Conservation (phyloP, 2,113 vertebrate genomes). For the Anolis sagrei region DNA sequence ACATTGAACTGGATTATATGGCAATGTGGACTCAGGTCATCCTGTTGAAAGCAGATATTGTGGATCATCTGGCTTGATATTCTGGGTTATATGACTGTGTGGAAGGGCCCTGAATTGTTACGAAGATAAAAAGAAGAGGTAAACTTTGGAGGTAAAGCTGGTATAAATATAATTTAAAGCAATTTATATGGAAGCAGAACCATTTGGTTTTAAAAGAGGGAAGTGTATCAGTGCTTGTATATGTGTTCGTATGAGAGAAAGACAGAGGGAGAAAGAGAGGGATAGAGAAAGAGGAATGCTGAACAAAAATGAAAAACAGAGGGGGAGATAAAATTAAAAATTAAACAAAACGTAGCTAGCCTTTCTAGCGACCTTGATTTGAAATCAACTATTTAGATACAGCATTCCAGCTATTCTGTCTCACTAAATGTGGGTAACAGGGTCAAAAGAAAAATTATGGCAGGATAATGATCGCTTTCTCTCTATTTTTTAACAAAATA, state of each 20-base stretch:
- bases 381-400: slow-evolving; percentile 56
- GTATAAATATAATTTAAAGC: not conserved
- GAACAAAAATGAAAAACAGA: slow-evolving; percentile 14
- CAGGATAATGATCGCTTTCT: slow-evolving; percentile 66
- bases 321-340: slow-evolving; percentile 55
- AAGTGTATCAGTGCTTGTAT: no score
- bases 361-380: slow-evolving; percentile 66
- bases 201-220: slow-evolving; percentile 59
- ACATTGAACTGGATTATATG: no score
- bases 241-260: no score
- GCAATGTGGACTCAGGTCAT: no score
- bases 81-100: no score
- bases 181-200: slow-evolving; percentile 59
- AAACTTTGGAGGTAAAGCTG: no score
- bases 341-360: slow-evolving; percentile 37
- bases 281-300: slow-evolving; percentile 43
- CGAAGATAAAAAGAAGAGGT: not conserved
- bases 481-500: slow-evolving; percentile 14
- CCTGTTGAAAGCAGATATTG: no score
- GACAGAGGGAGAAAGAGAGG: no score
- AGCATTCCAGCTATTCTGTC: slow-evolving; percentile 38
- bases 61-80: no score
- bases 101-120: not conserved
- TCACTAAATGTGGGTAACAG: slow-evolving; percentile 17
- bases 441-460: slow-evolving; percentile 48